phyloP scores from a whole-genome alignment of 2,797 vertebrate species.

The Threskiornis aethiopicus region DNA sequence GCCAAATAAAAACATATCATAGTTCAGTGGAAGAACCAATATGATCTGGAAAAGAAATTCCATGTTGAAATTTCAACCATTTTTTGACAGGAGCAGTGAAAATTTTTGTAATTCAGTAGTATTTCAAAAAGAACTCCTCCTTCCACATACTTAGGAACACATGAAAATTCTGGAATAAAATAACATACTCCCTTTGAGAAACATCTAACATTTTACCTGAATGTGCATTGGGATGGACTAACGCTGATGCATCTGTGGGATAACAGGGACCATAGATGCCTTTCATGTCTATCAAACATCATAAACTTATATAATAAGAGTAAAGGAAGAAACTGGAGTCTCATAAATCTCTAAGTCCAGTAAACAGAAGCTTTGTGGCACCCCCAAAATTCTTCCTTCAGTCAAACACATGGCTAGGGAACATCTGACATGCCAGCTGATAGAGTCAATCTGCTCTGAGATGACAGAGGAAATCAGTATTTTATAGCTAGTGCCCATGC shows the following conservation, averaged over 20 bases:
- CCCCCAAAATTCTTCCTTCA: not conserved
- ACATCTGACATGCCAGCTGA: not conserved
- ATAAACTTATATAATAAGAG: not conserved
- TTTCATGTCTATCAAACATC: not conserved
- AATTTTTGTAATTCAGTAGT: not conserved
- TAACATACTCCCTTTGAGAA: not conserved
- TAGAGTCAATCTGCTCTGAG: not conserved
- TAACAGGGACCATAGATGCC: not conserved
- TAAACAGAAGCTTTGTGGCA: not conserved
- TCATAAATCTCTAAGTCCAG: not conserved
- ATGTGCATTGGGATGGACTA: not conserved
- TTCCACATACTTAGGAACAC: not conserved
- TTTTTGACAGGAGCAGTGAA: not conserved
- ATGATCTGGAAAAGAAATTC: not conserved
- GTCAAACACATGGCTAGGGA: not conserved
- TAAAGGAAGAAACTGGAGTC: not conserved
- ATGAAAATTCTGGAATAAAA: not conserved
- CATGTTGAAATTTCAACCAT: not conserved
- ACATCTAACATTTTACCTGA: not conserved
- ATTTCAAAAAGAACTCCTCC: not conserved
- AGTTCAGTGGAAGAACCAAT: not conserved
- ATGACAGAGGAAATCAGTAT: not conserved
- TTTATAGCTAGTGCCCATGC: not conserved
- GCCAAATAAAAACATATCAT: not conserved
- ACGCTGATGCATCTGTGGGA: not conserved